phyloP scores from a whole-genome alignment of 2,797 vertebrate genomes.

The Sebastes aleutianus region DNA sequence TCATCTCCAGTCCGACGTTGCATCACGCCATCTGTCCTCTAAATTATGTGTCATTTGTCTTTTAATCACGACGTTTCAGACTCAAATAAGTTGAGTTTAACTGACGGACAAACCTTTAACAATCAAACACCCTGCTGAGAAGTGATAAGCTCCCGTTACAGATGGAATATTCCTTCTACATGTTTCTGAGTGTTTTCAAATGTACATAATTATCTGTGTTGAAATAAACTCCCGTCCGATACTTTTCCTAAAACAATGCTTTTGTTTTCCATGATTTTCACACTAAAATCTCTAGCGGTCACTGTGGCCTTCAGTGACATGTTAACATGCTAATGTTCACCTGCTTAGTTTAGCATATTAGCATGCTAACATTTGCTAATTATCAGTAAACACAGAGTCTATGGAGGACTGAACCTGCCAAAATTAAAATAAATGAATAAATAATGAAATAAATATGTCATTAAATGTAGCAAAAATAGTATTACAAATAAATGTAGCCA shows the following conservation, averaged over 20 bases:
- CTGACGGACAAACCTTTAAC: neutral
- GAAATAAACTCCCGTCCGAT: slow-evolving; percentile 28
- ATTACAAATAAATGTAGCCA: no score
- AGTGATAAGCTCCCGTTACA: neutral
- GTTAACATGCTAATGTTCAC: neutral
- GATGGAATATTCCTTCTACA: neutral
- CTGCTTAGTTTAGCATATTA: neutral
- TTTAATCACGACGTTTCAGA: neutral
- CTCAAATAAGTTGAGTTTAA: neutral
- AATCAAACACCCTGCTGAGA: neutral
- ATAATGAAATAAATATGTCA: no score
- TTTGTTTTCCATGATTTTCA: neutral
- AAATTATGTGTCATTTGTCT: neutral
- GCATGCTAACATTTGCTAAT: neutral
- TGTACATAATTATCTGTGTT: slow-evolving; percentile 16
- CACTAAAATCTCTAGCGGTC: neutral
- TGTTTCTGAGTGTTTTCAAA: neutral
- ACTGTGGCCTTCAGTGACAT: neutral
- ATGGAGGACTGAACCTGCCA: neutral
- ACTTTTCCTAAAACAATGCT: neutral
- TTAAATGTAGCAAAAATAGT: no score
- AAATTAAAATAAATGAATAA: no score
- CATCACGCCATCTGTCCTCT: neutral
- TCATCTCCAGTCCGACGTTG: neutral
- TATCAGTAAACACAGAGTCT: neutral